Evolutionary conservation across 2,888 invertebrate genomes (phyloP).

Genomic region (Bruchidius siliquastri): DNA sequence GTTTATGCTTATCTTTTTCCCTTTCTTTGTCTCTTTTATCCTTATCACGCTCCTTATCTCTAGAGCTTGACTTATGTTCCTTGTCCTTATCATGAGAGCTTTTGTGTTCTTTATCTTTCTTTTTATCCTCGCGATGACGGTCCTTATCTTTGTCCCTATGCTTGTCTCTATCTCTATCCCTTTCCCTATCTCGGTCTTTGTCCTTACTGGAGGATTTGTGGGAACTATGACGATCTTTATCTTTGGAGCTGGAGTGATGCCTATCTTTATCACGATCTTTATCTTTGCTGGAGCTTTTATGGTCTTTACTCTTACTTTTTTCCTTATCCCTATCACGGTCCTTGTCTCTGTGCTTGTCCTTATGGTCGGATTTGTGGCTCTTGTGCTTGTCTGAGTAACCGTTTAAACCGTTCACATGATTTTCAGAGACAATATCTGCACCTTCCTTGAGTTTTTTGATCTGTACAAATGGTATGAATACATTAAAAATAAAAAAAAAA

Average conservation of each 20-base stretch:
- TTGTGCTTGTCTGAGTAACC: conserved; percentile 60
- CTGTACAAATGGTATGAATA: conserved; percentile 8
- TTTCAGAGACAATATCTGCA: conserved; percentile 28
- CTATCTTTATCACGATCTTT: conserved; percentile 52
- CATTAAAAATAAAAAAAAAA: conserved; percentile 7
- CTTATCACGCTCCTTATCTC: conserved; percentile 41
- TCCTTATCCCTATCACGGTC: conserved; percentile 44
- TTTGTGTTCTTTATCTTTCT: conserved; percentile 34
- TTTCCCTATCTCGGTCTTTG: conserved; percentile 33
- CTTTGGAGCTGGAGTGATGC: conserved; percentile 63
- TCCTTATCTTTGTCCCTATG: conserved; percentile 41
- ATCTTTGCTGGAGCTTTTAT: conserved; percentile 39
- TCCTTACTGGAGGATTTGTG: conserved; percentile 40
- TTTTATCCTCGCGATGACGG: conserved; percentile 41
- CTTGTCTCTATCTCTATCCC: conserved; percentile 35
- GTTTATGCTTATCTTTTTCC: conserved; percentile 44
- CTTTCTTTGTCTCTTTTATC: conserved; percentile 31
- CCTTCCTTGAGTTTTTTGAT: conserved; percentile 33
- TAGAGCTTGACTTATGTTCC: conserved; percentile 33
- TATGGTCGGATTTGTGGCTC: conserved; percentile 56
- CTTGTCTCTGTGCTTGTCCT: conserved; percentile 58
- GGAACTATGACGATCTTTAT: conserved; percentile 48
- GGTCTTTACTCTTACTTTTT: conserved; percentile 40
- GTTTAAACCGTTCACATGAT: conserved; percentile 74
- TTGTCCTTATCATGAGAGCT: conserved; percentile 38